Percentiles rank a stretch among this genome's conserved stretches.
These are phyloP conservation scores for Tupaia chinensis DNA, from an alignment of 2,113 vertebrate species.

Conservation along the genomic window DNA sequence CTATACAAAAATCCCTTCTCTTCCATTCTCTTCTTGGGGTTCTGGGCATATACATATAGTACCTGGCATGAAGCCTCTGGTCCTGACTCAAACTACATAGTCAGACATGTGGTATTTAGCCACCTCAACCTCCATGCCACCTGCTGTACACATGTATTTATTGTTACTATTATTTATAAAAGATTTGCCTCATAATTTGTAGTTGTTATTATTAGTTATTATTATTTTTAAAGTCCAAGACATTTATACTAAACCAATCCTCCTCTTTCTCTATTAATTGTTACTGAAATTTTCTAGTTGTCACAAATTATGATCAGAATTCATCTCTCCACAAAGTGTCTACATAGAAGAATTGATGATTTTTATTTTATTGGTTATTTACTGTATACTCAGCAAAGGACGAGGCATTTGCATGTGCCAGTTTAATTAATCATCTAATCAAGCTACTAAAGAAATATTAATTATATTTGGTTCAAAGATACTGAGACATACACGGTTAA, in stretches of 20 bases:
- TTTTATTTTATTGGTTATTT: background rate
- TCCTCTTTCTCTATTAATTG: background rate
- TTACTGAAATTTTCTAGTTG: background rate
- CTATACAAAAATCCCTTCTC: too few species aligned
- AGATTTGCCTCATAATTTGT: background rate
- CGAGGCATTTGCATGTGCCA: background rate
- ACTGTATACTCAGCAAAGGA: background rate
- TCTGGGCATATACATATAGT: too few species aligned
- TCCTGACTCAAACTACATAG: too few species aligned
- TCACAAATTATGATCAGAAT: background rate
- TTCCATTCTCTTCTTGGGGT: too few species aligned
- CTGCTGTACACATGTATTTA: background rate
- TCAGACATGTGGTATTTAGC: too few species aligned
- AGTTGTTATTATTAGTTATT: background rate
- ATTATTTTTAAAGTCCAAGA: background rate
- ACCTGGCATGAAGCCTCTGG: too few species aligned
- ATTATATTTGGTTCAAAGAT: background rate
- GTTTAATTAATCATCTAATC: conserved; percentile 1
- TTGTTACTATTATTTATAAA: background rate
- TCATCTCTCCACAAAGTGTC: background rate
- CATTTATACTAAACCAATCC: background rate
- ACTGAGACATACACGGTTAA: background rate
- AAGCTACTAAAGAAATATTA: background rate
- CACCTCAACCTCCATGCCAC: too few species aligned
- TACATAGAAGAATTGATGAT: background rate